phyloP scores from a whole-genome alignment of 2,888 invertebrate species.

The Clivina fossor region DNA sequence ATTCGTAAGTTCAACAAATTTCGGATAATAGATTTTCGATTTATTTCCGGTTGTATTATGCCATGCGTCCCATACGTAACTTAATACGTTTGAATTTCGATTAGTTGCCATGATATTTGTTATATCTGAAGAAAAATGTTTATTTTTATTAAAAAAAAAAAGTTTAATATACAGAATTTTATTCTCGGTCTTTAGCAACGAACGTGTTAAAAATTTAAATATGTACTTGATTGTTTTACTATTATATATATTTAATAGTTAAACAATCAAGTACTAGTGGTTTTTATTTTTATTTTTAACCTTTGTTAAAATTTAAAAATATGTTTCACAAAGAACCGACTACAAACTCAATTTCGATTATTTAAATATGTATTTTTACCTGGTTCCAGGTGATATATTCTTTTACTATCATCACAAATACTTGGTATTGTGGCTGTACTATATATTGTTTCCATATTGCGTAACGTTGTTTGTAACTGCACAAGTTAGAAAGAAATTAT shows the following conservation, averaged over 20 bases:
- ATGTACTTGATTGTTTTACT: too few relatives aligned
- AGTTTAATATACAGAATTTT: too few relatives aligned
- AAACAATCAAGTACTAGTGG: too few relatives aligned
- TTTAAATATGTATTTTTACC: slow-evolving; percentile 54
- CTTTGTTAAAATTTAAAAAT: too few relatives aligned
- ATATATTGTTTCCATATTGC: slow-evolving; percentile 76
- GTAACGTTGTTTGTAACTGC: slow-evolving; percentile 59
- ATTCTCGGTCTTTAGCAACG: too few relatives aligned
- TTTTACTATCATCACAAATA: slow-evolving; percentile 63
- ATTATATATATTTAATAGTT: too few relatives aligned
- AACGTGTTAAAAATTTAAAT: background rate
- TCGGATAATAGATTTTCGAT: slow-evolving; percentile 62
- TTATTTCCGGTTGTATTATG: slow-evolving; percentile 71
- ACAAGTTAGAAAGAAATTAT: slow-evolving; percentile 6
- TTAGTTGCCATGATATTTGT: slow-evolving; percentile 68
- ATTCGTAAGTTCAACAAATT: slow-evolving; percentile 68
- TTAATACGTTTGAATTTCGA: slow-evolving; percentile 74
- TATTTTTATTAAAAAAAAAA: slow-evolving; percentile 1
- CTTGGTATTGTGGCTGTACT: slow-evolving; percentile 77
- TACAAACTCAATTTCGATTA: too few relatives aligned
- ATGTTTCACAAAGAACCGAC: too few relatives aligned
- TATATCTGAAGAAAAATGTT: slow-evolving; percentile 63
- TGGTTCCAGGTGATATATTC: slow-evolving; percentile 73
- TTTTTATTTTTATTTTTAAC: too few relatives aligned
- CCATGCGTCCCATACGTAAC: slow-evolving; percentile 80